These are phyloP conservation scores for Microplitis demolitor DNA, from an alignment of 1,140 invertebrate genomes.

Conservation along the genomic window DNA sequence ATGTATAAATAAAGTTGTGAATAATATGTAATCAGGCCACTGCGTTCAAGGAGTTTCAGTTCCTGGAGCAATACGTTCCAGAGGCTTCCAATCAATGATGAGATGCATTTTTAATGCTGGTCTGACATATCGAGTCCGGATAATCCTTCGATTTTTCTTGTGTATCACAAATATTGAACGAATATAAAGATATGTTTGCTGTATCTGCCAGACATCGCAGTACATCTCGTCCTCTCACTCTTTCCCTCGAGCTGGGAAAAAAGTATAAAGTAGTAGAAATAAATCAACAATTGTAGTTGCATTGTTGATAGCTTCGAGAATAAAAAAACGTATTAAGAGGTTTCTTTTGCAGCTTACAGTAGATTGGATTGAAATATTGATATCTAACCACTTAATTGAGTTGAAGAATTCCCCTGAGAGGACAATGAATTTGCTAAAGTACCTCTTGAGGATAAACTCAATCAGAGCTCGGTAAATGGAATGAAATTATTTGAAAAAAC, in stretches of 20 bases:
- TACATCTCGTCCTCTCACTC: too few relatives aligned
- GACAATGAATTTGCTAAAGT: background rate
- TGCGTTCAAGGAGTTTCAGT: background rate
- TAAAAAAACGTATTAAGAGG: too few relatives aligned
- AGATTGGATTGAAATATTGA: background rate
- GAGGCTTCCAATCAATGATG: background rate
- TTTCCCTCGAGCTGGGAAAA: too few relatives aligned
- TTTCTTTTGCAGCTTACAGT: background rate
- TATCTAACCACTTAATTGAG: slow-evolving; percentile 1
- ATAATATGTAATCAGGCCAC: background rate
- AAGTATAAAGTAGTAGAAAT: too few relatives aligned
- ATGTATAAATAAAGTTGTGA: background rate
- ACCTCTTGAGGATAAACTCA: background rate
- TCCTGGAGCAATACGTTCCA: too few relatives aligned
- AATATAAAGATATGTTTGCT: background rate
- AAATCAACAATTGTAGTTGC: background rate
- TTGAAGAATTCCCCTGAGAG: background rate
- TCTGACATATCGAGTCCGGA: slow-evolving; percentile 3
- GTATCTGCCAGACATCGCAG: too few relatives aligned
- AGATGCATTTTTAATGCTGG: background rate
- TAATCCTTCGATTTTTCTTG: background rate
- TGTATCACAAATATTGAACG: slow-evolving; percentile 13
- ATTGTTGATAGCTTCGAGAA: background rate
- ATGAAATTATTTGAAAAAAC: background rate
- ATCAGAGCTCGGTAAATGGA: background rate